Evolutionary conservation across 2,113 vertebrate genomes (phyloP), one percentile per base, ranked within the genome.

Genomic region (Oryzias curvinotus): DNA sequence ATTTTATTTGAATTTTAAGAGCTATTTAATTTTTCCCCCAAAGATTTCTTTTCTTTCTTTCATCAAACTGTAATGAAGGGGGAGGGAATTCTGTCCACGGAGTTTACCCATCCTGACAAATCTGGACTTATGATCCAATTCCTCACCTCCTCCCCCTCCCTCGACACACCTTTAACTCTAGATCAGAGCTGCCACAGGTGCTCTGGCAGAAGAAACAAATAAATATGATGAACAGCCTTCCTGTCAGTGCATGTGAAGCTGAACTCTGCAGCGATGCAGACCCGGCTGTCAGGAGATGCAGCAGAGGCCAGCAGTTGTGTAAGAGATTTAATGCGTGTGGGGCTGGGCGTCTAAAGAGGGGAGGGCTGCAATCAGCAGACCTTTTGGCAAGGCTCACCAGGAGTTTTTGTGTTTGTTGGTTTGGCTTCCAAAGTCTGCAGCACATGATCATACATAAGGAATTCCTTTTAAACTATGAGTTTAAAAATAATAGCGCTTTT

Each of bases 221-320:
- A 56, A 57, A 62, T 54, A 45, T 18, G 71, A 74, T 53, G 44
- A 42, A 13, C 52, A 17, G 48, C 46, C 45, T 58, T 57, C 54
- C 50, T 71, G 46, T 67, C 57, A 42, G 53, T 45, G 47, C 43
- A 36, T 57, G 55, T 50, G 54, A 67, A 54, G 49, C 71, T 23
- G 36, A 66, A 41, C 16, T 16, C 18, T 5, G 10, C 17, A 58
- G 54, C 78, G 62, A 68, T 63, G 71, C 65, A 5, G 73, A 55
- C 54, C 67, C 63, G 76, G 60, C 77, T 80, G 71, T 78, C 67
- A 60, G 64, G 57, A 61, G 51, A 65, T 41, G 4, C 48, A 53
- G 81, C 69, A 73, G 56, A 73, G 69, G 63, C 74, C 73, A 68
- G 70, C 71, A 63, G 83, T 82, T 82, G 69, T 75, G 65, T 73